Conservation (phyloP, 2,797 vertebrate genomes). For the Alfaro cultratus region DNA sequence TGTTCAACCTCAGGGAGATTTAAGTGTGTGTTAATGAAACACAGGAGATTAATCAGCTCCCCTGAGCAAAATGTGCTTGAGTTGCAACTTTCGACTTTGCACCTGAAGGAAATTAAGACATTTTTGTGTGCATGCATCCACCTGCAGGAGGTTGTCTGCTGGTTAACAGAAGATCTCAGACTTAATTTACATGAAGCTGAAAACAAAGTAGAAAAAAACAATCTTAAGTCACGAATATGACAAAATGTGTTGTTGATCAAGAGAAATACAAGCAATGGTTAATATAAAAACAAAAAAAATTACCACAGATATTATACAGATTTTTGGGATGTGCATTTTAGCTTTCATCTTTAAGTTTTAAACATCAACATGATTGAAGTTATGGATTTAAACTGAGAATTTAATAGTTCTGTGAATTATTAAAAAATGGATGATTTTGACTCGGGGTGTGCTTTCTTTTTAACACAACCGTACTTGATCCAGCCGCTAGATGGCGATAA, state of each 20-base stretch:
- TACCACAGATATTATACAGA: background rate
- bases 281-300: slow-evolving; percentile 44
- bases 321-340: background rate
- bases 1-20: slow-evolving; percentile 38
- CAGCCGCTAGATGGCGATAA: background rate
- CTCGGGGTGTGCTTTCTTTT: background rate
- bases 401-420: background rate
- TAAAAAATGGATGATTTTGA: background rate
- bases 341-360: background rate
- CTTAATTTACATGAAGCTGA: background rate
- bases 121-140: slow-evolving; percentile 12
- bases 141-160: background rate
- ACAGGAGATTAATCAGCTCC: slow-evolving; percentile 76
- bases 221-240: background rate
- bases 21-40: slow-evolving; percentile 59
- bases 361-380: background rate
- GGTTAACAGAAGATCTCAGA: background rate
- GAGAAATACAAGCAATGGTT: slow-evolving; percentile 12
- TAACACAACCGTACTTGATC: background rate
- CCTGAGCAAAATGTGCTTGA: slow-evolving; percentile 60
- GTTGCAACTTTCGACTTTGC: slow-evolving; percentile 43
- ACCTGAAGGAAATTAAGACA: background rate
- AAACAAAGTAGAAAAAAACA: background rate
- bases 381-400: background rate
- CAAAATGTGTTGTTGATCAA: background rate